Evolutionary conservation across 2,113 vertebrate species (phyloP).

Genomic region (Triplophysa tibetana): DNA sequence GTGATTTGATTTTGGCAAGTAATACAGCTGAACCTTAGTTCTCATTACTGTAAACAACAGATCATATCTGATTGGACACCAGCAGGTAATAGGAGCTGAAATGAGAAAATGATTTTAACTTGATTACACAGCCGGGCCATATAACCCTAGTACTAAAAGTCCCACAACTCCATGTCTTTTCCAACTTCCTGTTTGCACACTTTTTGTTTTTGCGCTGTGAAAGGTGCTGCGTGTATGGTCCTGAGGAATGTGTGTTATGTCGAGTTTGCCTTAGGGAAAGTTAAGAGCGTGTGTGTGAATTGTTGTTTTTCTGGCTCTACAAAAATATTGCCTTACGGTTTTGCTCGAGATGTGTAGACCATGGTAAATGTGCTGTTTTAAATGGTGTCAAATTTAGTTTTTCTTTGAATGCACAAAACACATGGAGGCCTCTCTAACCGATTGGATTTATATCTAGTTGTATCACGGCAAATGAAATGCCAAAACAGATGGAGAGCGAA

Average conservation of each 20-base stretch:
- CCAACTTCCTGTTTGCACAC: not conserved
- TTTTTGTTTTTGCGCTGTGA: not conserved
- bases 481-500: conserved; percentile 30
- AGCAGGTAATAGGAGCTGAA: conserved; percentile 54
- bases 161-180: conserved; percentile 4
- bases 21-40: conserved; percentile 21
- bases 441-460: conserved; percentile 31
- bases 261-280: not conserved
- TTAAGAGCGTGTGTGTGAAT: not conserved
- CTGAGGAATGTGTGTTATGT: not conserved
- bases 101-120: conserved; percentile 24
- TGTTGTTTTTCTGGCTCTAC: not conserved
- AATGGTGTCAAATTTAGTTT: conserved; percentile 44
- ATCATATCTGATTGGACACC: conserved; percentile 29
- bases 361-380: conserved; percentile 45
- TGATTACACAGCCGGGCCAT: not conserved
- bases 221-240: not conserved
- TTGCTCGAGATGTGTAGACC: conserved; percentile 9
- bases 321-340: not conserved
- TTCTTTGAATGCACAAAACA: not conserved
- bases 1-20: conserved; percentile 25
- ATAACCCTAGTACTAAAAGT: not conserved
- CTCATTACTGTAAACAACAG: conserved; percentile 29
- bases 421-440: conserved; percentile 5
- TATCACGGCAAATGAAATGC: conserved; percentile 26